A percentile compares a stretch with the other conserved stretches of the same genome.
phyloP scores from a whole-genome alignment of 1,140 invertebrate species.

The Venturia canescens region DNA sequence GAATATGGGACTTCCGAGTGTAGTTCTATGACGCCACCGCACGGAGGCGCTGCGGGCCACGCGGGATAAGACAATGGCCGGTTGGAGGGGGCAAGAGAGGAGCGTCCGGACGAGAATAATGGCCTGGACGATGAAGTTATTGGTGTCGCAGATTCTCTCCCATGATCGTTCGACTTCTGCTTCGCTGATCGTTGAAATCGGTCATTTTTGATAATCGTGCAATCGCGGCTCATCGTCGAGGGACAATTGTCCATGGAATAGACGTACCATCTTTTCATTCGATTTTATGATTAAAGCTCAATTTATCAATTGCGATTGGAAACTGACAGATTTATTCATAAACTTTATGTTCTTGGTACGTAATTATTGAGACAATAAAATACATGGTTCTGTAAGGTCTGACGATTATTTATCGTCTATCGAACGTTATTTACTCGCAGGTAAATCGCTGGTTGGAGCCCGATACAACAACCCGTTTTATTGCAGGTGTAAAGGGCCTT shows the following conservation, averaged over 20 bases:
- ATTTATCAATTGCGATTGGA: too few species aligned
- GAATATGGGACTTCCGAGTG: conserved; percentile 35
- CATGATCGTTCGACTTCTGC: not conserved
- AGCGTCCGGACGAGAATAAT: not conserved
- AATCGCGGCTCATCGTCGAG: too few species aligned
- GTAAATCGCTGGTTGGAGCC: not conserved
- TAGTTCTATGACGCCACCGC: conserved; percentile 37
- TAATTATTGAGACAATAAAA: not conserved
- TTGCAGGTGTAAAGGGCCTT: not conserved
- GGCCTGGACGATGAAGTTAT: not conserved
- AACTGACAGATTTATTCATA: too few species aligned
- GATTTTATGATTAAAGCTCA: too few species aligned
- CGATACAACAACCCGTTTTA: not conserved
- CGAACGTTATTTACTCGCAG: not conserved
- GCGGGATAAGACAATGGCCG: not conserved
- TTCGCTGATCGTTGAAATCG: too few species aligned
- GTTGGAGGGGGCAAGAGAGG: not conserved
- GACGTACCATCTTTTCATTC: too few species aligned
- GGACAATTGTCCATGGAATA: too few species aligned
- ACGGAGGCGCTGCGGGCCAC: not conserved
- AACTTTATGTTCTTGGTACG: too few species aligned
- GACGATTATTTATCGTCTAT: not conserved
- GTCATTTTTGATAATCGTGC: too few species aligned
- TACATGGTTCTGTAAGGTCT: too few species aligned
- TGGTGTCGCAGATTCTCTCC: not conserved